Percentiles rank a stretch among this genome's conserved stretches.
These are phyloP conservation scores for Takifugu ocellatus DNA, from an alignment of 2,797 vertebrate species.

Conservation along the genomic window DNA sequence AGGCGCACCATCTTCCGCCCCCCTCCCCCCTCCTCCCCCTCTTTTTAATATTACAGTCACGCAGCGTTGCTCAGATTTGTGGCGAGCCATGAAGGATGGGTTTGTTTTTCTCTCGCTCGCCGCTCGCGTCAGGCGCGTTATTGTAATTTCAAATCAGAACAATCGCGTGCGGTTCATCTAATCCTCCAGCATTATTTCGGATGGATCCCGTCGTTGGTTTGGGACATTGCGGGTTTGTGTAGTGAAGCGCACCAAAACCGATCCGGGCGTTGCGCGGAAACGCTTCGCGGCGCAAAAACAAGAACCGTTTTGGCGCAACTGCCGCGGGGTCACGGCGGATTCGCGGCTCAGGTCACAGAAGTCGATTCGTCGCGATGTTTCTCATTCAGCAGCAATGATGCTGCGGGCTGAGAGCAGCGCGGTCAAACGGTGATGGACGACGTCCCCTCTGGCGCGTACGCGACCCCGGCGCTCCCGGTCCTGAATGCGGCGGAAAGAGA, in stretches of 20 bases:
- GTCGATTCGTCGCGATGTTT: slow-evolving; percentile 14
- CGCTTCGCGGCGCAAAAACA: no score
- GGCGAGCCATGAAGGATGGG: slow-evolving; percentile 31
- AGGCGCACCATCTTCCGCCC: slow-evolving; percentile 44
- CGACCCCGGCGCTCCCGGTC: slow-evolving; percentile 47
- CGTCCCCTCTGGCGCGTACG: slow-evolving; percentile 39
- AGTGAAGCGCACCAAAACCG: no score
- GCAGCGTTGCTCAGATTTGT: slow-evolving; percentile 56
- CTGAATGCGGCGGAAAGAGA: slow-evolving; percentile 70
- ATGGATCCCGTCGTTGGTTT: no score
- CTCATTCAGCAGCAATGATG: slow-evolving; percentile 24
- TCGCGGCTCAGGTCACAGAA: slow-evolving; percentile 3
- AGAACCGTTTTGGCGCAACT: no score
- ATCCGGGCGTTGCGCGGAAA: no score
- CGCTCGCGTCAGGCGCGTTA: background rate
- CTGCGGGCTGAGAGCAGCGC: slow-evolving; percentile 28
- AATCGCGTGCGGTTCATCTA: no score
- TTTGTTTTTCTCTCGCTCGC: background rate
- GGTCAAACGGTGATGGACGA: slow-evolving; percentile 43
- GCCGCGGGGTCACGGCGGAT: no score
- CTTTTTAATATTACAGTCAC: slow-evolving; percentile 55
- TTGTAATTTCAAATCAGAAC: background rate
- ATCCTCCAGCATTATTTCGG: no score
- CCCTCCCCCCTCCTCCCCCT: background rate
- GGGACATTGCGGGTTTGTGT: no score